Evolutionary conservation across 2,888 invertebrate species (phyloP).

Genomic region (Augochlorella aurata): DNA sequence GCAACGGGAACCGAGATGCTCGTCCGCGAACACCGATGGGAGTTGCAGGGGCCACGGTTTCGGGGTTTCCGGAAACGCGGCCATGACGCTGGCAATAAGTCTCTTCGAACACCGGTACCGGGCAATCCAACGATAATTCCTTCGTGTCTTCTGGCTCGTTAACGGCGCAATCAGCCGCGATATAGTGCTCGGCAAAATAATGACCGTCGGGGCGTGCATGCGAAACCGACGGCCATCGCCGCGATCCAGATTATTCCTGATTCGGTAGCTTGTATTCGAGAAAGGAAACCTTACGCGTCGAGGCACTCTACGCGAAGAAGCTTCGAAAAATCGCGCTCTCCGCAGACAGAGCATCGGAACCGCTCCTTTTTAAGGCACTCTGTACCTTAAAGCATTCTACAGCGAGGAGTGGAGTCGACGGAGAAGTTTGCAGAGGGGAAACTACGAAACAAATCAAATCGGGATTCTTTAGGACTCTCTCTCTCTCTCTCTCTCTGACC

Average conservation of each 20-base stretch:
- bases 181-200: slow-evolving; percentile 43
- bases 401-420: no score
- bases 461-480: no score
- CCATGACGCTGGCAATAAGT: slow-evolving; percentile 33
- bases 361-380: no score
- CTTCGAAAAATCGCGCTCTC: no score
- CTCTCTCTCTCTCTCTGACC: no score
- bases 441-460: no score
- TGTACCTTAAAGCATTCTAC: no score
- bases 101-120: not conserved
- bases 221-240: not conserved
- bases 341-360: no score
- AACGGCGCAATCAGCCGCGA: slow-evolving; percentile 42
- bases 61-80: slow-evolving; percentile 15
- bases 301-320: no score
- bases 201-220: slow-evolving; percentile 1
- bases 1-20: not conserved
- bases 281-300: no score
- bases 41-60: slow-evolving; percentile 22
- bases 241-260: not conserved
- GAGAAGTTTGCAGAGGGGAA: no score
- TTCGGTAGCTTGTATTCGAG: no score
- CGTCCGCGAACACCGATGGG: not conserved
- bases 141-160: slow-evolving; percentile 44
- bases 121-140: slow-evolving; percentile 34